phyloP scores from a whole-genome alignment of 2,797 vertebrate species.

The Balearica regulorum region DNA sequence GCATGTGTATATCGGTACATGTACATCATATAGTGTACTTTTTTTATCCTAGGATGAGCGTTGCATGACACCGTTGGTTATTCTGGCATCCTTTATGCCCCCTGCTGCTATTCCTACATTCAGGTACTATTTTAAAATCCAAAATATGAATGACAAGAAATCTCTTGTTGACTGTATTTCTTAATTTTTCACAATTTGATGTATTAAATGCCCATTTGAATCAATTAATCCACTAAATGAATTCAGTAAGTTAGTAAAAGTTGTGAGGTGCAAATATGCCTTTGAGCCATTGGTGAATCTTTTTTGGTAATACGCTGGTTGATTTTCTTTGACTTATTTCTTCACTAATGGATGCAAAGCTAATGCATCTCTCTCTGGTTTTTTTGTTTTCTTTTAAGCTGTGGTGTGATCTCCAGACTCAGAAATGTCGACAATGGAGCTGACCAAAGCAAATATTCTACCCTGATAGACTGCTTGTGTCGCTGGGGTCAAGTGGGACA shows the following conservation, averaged over 20 bases:
- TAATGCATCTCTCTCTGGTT: not conserved
- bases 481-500: constrained; percentile 86
- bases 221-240: not conserved
- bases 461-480: constrained; percentile 89
- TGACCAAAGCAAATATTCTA: constrained; percentile 73
- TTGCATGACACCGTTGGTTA: constrained; percentile 81
- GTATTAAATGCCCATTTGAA: not conserved
- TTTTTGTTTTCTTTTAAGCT: constrained; percentile 73
- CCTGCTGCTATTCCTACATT: constrained; percentile 83
- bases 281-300: not conserved
- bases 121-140: constrained; percentile 76
- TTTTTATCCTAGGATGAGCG: constrained; percentile 82
- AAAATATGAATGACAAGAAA: not conserved
- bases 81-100: constrained; percentile 90
- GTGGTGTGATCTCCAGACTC: constrained; percentile 86
- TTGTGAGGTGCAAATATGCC: not conserved
- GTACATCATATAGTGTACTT: not conserved
- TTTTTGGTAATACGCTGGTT: not conserved
- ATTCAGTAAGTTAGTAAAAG: not conserved
- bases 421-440: constrained; percentile 76
- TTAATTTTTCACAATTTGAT: not conserved
- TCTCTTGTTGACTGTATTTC: not conserved
- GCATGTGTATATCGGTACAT: not conserved
- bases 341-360: not conserved
- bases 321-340: not conserved